phyloP scores from a whole-genome alignment of 1,140 invertebrate genomes.

The Zaprionus davidi region DNA sequence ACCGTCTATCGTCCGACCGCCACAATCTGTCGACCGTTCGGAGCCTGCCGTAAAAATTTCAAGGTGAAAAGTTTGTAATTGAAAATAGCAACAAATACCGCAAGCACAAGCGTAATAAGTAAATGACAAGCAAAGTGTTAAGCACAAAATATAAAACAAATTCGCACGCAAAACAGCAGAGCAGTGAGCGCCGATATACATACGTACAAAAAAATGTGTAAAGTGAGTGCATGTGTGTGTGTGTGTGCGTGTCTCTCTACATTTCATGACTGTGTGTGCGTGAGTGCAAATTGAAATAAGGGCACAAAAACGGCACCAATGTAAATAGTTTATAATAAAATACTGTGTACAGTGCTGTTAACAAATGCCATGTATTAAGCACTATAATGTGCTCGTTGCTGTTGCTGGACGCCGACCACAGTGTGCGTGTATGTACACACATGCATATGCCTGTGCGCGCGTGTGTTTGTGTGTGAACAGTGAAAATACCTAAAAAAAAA shows the following conservation, averaged over 20 bases:
- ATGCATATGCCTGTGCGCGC: slow-evolving; percentile 12
- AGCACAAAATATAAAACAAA: slow-evolving; percentile 23
- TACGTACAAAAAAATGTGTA: slow-evolving; percentile 67
- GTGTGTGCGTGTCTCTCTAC: slow-evolving; percentile 56
- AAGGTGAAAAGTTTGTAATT: slow-evolving; percentile 76
- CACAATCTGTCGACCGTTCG: slow-evolving; percentile 52
- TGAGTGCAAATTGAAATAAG: slow-evolving; percentile 79
- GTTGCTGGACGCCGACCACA: slow-evolving; percentile 34
- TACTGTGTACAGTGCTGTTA: slow-evolving; percentile 26
- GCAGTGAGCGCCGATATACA: slow-evolving; percentile 58
- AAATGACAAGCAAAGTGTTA: slow-evolving; percentile 37
- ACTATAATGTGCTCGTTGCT: slow-evolving; percentile 20
- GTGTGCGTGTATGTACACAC: slow-evolving; percentile 23
- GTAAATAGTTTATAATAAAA: slow-evolving; percentile 65
- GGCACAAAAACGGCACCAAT: slow-evolving; percentile 69
- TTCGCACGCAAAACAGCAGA: slow-evolving; percentile 42
- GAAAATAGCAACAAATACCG: slow-evolving; percentile 65
- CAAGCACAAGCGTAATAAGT: slow-evolving; percentile 44
- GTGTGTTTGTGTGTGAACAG: slow-evolving; percentile 30
- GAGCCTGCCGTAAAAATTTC: slow-evolving; percentile 68
- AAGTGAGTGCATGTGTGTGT: slow-evolving; percentile 67
- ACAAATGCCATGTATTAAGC: slow-evolving; percentile 52
- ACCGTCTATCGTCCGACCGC: slow-evolving; percentile 49
- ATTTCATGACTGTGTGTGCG: slow-evolving; percentile 52
- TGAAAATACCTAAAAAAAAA: slow-evolving; percentile 34